Percentiles rank a stretch among this genome's conserved stretches.
Evolutionary conservation across 2,113 vertebrate species (phyloP).

Genomic region (Bufo gargarizans): DNA sequence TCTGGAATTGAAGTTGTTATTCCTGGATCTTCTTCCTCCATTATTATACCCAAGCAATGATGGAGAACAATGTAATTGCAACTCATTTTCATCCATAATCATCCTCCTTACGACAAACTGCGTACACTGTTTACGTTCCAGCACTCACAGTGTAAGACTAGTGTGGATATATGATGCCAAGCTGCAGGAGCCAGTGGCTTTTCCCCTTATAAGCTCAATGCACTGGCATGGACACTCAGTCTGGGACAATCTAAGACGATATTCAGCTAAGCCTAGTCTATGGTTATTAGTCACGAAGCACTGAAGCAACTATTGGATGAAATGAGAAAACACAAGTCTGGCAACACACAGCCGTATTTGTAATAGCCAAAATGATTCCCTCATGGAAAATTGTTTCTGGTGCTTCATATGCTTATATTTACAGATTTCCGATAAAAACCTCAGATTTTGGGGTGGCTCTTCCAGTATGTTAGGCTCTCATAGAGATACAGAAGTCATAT

Average conservation of each 20-base stretch:
- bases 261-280: no score
- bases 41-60: neutral
- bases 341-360: no score
- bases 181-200: neutral
- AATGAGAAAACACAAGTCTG: no score
- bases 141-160: neutral
- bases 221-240: neutral
- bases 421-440: neutral
- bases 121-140: neutral
- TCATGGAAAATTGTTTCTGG: no score
- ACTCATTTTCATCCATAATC: neutral
- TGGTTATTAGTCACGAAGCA: no score
- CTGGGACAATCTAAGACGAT: no score
- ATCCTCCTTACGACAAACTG: neutral
- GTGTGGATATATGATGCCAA: neutral
- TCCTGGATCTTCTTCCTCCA: conserved; percentile 1
- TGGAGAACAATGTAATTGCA: neutral
- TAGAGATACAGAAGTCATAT: no score
- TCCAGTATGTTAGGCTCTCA: no score
- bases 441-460: no score
- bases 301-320: no score
- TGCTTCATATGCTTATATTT: no score
- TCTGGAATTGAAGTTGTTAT: neutral
- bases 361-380: no score
- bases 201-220: neutral